These are phyloP conservation scores for Notechis scutatus DNA, from an alignment of 2,113 vertebrate species.

Conservation along the genomic window DNA sequence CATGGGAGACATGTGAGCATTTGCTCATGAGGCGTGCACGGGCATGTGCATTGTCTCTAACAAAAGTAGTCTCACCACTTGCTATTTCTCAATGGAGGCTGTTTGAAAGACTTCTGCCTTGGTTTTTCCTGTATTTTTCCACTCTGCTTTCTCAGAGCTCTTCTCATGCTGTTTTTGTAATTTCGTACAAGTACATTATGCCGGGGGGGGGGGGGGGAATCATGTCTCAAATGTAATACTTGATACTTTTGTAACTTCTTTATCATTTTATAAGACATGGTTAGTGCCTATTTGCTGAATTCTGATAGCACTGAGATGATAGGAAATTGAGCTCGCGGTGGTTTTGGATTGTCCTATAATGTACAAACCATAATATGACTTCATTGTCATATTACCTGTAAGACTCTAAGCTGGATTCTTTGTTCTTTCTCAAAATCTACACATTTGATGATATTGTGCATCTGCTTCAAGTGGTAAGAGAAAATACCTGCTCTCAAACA, in stretches of 20 bases:
- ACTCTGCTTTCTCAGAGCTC: not conserved
- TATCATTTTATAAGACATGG: not conserved
- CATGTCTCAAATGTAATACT: not conserved
- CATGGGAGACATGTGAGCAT: not conserved
- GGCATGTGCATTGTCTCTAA: not conserved
- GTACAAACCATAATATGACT: not conserved
- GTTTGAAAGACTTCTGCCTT: not conserved
- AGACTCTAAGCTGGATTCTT: not conserved
- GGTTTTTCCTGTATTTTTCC: not conserved
- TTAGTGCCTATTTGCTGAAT: not conserved
- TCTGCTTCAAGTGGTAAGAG: not conserved
- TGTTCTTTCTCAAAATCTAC: not conserved
- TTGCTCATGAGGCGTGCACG: not conserved
- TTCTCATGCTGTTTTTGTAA: not conserved
- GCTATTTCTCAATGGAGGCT: not conserved
- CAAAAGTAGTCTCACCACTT: not conserved
- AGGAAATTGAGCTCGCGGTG: not conserved
- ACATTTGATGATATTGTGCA: too few relatives aligned
- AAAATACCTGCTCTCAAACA: not conserved
- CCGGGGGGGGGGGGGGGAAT: too few relatives aligned
- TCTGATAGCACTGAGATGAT: not conserved
- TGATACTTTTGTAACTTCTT: not conserved
- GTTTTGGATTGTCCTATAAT: not conserved
- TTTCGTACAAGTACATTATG: not conserved
- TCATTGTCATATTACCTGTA: not conserved